phyloP scores from a whole-genome alignment of 2,113 vertebrate genomes.

The Mirza zaza region DNA sequence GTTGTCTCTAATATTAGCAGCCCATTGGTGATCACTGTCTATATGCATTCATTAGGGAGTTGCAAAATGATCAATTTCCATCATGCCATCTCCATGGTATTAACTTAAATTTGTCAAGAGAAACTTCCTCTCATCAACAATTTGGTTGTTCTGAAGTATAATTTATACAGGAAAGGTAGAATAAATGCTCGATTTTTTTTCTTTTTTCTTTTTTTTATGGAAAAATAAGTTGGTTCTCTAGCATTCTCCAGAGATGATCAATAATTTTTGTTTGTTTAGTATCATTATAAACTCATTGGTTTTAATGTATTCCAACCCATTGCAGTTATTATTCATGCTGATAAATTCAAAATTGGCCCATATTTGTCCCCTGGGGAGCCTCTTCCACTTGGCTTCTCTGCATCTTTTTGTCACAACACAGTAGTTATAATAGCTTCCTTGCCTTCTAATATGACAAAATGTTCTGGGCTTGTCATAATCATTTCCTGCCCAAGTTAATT shows the following conservation, averaged over 20 bases:
- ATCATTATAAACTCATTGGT: not conserved
- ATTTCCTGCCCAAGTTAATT: not conserved
- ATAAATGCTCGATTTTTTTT: not conserved
- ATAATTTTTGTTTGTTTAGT: not conserved
- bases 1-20: not conserved
- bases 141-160: not conserved
- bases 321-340: not conserved
- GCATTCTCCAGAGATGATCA: not conserved
- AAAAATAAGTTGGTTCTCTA: conserved; percentile 9
- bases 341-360: not conserved
- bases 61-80: not conserved
- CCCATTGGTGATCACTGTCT: not conserved
- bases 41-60: not conserved
- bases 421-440: not conserved
- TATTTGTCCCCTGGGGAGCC: not conserved
- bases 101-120: not conserved
- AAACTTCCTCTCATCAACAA: not conserved
- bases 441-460: not conserved
- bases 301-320: not conserved
- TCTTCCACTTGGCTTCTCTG: not conserved
- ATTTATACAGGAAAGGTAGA: not conserved
- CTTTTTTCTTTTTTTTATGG: not conserved
- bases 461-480: not conserved
- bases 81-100: conserved; percentile 32
- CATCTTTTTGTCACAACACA: not conserved